Evolutionary conservation across 2,113 vertebrate genomes (phyloP).

Genomic region (Rafetus swinhoei): DNA sequence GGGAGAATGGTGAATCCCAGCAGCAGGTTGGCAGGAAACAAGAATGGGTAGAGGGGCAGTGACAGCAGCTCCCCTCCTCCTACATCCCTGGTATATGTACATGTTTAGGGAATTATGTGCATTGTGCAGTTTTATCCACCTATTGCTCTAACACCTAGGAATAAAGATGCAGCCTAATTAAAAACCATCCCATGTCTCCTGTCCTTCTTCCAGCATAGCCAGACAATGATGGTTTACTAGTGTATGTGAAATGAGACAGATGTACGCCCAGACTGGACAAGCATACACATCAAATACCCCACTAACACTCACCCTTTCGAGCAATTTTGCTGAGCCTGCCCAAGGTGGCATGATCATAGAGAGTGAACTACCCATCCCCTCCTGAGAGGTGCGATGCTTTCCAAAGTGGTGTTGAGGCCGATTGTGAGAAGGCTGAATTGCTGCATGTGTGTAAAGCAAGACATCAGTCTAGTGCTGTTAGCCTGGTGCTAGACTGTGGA

Average conservation of each 20-base stretch:
- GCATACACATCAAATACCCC: background rate
- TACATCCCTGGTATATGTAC: too few species aligned
- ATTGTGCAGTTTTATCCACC: too few species aligned
- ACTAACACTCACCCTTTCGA: accelerated
- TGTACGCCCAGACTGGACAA: background rate
- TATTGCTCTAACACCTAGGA: too few species aligned
- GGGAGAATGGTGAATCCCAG: too few species aligned
- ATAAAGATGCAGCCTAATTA: too few species aligned
- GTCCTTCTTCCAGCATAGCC: too few species aligned
- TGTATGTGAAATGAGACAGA: background rate
- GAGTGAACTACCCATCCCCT: background rate
- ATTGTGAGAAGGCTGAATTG: background rate
- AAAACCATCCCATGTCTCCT: too few species aligned
- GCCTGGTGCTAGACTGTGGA: background rate
- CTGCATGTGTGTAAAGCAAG: background rate
- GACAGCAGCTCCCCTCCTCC: too few species aligned
- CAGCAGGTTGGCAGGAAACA: too few species aligned
- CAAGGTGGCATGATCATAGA: background rate
- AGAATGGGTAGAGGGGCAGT: too few species aligned
- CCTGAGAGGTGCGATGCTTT: accelerated
- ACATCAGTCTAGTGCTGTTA: background rate
- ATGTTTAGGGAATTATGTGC: too few species aligned
- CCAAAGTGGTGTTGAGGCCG: accelerated
- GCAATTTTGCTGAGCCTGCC: background rate
- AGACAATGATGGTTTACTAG: background rate